A percentile compares a stretch with the other conserved stretches of the same genome.
Conservation (phyloP, 2,797 vertebrate genomes). For the Thalassophryne amazonica region DNA sequence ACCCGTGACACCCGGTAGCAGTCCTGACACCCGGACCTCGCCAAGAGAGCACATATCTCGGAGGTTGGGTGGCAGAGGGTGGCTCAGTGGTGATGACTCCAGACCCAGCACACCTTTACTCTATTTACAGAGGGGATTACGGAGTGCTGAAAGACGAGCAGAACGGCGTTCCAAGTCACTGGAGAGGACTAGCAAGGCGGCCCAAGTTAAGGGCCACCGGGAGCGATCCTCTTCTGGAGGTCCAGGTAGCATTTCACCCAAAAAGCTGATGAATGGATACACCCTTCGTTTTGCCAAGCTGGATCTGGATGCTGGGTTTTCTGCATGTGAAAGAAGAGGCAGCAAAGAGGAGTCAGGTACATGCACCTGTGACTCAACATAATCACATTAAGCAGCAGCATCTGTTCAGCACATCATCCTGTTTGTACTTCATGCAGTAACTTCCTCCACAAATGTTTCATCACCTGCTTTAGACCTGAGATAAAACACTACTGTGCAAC, state of each 20-base stretch:
- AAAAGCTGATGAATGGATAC: conserved; percentile 79
- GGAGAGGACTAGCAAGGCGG: conserved; percentile 76
- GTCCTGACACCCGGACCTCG: conserved; percentile 43
- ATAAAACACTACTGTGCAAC: too few species aligned
- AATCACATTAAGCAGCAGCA: not conserved
- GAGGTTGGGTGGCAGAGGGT: conserved; percentile 58
- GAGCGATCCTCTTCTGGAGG: conserved; percentile 73
- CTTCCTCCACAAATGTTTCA: too few species aligned
- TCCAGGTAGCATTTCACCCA: conserved; percentile 61
- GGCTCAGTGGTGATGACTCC: conserved; percentile 65
- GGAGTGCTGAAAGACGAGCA: conserved; percentile 51
- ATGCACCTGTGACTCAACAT: not conserved
- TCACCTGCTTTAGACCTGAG: too few species aligned
- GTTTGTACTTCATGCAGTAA: too few species aligned
- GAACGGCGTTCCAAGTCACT: conserved; percentile 81
- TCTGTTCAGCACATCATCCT: too few species aligned
- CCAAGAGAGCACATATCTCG: conserved; percentile 59
- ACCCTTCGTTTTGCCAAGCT: conserved; percentile 70
- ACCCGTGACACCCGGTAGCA: conserved; percentile 49
- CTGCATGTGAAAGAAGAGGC: conserved; percentile 61
- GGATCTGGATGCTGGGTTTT: conserved; percentile 68
- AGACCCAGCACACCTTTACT: conserved; percentile 64
- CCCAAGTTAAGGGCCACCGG: conserved; percentile 73
- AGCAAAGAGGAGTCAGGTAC: conserved; percentile 80
- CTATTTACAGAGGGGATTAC: conserved; percentile 62